Evolutionary conservation across 2,113 vertebrate genomes (phyloP), one percentile per base, ranked within the genome.

Genomic region (Gallinago media): DNA sequence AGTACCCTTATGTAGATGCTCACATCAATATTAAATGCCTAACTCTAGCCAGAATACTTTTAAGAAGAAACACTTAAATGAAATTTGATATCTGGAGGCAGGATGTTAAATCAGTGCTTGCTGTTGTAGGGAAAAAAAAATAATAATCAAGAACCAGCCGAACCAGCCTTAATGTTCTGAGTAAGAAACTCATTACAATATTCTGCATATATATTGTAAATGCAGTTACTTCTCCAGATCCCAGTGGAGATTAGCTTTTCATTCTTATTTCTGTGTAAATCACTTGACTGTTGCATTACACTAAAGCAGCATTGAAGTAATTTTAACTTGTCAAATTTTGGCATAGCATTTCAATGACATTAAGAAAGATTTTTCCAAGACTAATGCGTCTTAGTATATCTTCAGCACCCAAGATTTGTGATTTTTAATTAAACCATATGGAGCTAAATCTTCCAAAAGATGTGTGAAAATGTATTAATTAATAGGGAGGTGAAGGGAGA

Each of bases 401-500:
- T 92, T 93, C 75, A 1, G 1, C 46, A 80, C 21, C 19, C 36
- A 58, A 61, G 59, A 71, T 77, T 63, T 86, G n/a, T 86, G 67
- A 80, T 82, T 92, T 95, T 92, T 83, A 88, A 80, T 83, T 74
- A 47, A 21, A 66, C 8, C 46, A 80, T 32, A 92, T 80, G 63
- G 63, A 80, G 38, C 23, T 50, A 89, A 86, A 67, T 80, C 38
- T 79, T 89, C 63, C 46, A 58, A 86, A 81, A 65, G 29, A 84
- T 77, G 52, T n/a, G 61, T 63, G 73, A 96, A 95, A 92, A 86
- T 38, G 9, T 50, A 71, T 29, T 88, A 66, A 90, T 94, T 85
- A 94, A 74, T 55, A 47, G 16, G 13, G 29, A 50, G 26, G 16
- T 32, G 20, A 20, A 72, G n/a, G 18, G 19, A 73, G 75, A 73